Evolutionary conservation across 2,113 vertebrate species (phyloP).

Genomic region (Paralichthys olivaceus): DNA sequence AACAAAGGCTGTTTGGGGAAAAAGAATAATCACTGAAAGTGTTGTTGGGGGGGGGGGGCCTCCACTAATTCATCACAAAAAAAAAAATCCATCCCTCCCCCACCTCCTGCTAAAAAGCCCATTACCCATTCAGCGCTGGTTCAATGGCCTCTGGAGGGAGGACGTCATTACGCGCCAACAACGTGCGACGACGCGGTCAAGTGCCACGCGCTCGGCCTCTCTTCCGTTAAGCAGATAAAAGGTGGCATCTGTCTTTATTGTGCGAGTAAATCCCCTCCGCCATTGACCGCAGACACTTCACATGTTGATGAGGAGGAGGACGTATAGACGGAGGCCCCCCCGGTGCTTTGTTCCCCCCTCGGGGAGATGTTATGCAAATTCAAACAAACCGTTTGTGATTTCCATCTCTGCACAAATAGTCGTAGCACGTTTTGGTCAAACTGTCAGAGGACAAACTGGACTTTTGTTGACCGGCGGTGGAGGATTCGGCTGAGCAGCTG

Average conservation of each 20-base stretch:
- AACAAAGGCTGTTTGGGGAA: slow-evolving; percentile 32
- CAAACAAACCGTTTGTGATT: slow-evolving; percentile 67
- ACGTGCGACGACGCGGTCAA: slow-evolving; percentile 44
- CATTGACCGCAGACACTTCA: slow-evolving; percentile 70
- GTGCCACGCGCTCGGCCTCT: slow-evolving; percentile 70
- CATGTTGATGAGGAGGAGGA: slow-evolving; percentile 66
- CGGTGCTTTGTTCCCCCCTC: slow-evolving; percentile 38
- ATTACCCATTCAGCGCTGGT: slow-evolving; percentile 8
- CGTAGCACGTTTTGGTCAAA: slow-evolving; percentile 8
- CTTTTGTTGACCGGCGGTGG: too few species aligned
- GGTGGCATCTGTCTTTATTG: slow-evolving; percentile 78
- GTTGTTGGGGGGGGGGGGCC: neutral
- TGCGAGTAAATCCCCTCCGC: slow-evolving; percentile 57
- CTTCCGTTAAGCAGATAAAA: slow-evolving; percentile 77
- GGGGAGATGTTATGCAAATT: slow-evolving; percentile 75
- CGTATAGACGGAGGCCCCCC: slow-evolving; percentile 43
- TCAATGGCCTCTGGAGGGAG: slow-evolving; percentile 24
- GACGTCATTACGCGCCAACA: slow-evolving; percentile 50
- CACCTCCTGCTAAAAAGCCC: neutral
- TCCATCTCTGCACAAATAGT: slow-evolving; percentile 46
- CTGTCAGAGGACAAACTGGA: neutral
- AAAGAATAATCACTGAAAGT: slow-evolving; percentile 7
- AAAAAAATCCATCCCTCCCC: slow-evolving; percentile 22
- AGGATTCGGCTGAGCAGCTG: too few species aligned
- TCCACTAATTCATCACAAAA: slow-evolving; percentile 7